Conservation (phyloP, 2,797 vertebrate genomes). For the Microctenopoma lineatum region DNA sequence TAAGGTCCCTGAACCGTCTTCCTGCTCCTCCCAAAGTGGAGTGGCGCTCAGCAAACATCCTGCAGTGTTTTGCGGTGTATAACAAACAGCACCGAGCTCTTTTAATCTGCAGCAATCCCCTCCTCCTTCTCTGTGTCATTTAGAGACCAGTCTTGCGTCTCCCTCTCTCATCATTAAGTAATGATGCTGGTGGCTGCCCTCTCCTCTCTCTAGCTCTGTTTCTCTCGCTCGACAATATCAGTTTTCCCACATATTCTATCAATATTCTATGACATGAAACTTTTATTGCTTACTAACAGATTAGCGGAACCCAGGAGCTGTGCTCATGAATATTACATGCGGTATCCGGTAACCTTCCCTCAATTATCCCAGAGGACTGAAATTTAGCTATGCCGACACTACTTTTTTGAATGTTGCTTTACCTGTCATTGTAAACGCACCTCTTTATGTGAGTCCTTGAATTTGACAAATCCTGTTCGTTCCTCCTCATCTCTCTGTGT, state of each 20-base stretch:
- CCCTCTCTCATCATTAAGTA: conserved; percentile 74
- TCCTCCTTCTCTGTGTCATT: conserved; percentile 74
- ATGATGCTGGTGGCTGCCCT: conserved; percentile 64
- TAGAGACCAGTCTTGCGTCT: conserved; percentile 73
- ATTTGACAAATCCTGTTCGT: neutral
- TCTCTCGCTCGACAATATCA: conserved; percentile 39
- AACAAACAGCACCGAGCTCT: conserved; percentile 74
- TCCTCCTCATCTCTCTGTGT: neutral
- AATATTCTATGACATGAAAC: conserved; percentile 57
- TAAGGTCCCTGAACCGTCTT: conserved; percentile 54
- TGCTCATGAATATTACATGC: conserved; percentile 56
- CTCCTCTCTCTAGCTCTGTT: conserved; percentile 20
- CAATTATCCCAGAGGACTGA: conserved; percentile 31
- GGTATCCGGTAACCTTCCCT: conserved; percentile 47
- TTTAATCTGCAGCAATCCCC: conserved; percentile 81
- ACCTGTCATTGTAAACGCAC: conserved; percentile 11
- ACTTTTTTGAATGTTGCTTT: conserved; percentile 21
- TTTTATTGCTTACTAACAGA: conserved; percentile 46
- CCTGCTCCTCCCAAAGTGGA: conserved; percentile 66
- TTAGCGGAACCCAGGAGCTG: conserved; percentile 37
- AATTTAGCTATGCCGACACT: conserved; percentile 25
- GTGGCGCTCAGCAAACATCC: conserved; percentile 69
- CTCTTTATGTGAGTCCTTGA: neutral
- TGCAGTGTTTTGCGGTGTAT: conserved; percentile 71
- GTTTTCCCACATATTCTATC: conserved; percentile 53